phyloP scores from a whole-genome alignment of 2,113 vertebrate genomes.

The Cavia aperea region DNA sequence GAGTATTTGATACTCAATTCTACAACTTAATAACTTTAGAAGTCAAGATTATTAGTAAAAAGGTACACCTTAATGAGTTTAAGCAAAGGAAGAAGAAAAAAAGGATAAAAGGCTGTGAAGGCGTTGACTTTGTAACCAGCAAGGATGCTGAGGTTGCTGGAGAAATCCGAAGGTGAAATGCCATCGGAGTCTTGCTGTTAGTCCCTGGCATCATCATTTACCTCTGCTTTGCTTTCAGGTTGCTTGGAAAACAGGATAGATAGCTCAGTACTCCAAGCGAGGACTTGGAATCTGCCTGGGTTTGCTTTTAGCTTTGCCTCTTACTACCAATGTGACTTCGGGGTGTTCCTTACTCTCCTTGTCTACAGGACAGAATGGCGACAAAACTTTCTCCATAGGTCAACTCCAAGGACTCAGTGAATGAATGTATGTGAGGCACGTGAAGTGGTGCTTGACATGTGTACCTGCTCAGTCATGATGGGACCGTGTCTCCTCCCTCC shows the following conservation, averaged over 20 bases:
- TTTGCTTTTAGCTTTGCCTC: neutral
- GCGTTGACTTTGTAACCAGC: neutral
- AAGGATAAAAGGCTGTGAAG: too few relatives aligned
- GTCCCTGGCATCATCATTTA: too few relatives aligned
- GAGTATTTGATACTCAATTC: neutral
- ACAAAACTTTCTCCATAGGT: neutral
- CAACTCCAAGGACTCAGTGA: neutral
- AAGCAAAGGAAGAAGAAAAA: neutral
- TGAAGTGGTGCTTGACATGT: neutral
- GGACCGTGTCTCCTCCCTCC: neutral
- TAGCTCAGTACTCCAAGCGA: neutral
- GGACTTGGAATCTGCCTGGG: neutral
- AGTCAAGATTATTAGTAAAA: neutral
- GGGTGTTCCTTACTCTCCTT: neutral
- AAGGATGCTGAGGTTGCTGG: neutral
- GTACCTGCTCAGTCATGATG: accelerated
- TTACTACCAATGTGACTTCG: neutral
- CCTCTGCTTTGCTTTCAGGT: neutral
- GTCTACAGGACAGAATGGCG: neutral
- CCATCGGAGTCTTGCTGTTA: neutral
- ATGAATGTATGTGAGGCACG: accelerated
- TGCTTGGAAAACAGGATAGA: neutral
- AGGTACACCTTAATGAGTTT: neutral
- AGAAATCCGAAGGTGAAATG: neutral
- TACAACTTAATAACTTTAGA: neutral